Evolutionary conservation across 2,888 invertebrate species (phyloP), one percentile per base, ranked within the genome.

Genomic region (Rhamphomyia laevipes): DNA sequence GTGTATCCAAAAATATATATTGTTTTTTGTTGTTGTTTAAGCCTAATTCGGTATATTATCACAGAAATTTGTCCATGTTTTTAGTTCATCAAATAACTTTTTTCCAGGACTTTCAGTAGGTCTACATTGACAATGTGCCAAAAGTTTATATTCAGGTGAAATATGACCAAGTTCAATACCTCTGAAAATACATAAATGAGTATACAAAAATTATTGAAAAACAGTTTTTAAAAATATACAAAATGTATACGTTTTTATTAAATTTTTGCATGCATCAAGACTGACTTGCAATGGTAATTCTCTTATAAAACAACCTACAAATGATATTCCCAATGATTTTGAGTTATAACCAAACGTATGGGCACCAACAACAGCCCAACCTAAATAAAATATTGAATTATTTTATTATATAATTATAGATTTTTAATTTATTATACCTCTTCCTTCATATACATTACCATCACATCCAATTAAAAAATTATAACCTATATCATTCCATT

Each of bases 401-500:
- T 15, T 15, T 15, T 18, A 15, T 44, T 16, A 17, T 11, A 18
- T 31, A 4, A 44, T 11, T 16, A 7, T 21, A 42, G 31, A n/a
- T 37, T 41, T n/a, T 15, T 17, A 38, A 16, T 10, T 18, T 18
- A 1, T 41, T 41, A 41, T 42, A 57, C 58, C 77, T 47, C 74
- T 63, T 7, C 77, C 78, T 62, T 77, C 74, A 55, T 77, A 79
- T 1, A 74, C 64, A 41, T 72, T 73, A 18, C 77, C 77, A 60
- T 78, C 77, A 13, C 73, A 73, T 30, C 78, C 77, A 46, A 78
- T 65, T 12, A 78, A 54, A 54, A 77, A 79, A 56, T 76, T 78
- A 54, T 75, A 76, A 0, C 64, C 69, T 21, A 75, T 75, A 52
- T 76, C 76, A 54, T 67, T 67, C 73, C 73, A 75, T 51, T 68